These are phyloP conservation scores for Diloba caeruleocephala DNA, from an alignment of 2,888 invertebrate species.

Conservation along the genomic window DNA sequence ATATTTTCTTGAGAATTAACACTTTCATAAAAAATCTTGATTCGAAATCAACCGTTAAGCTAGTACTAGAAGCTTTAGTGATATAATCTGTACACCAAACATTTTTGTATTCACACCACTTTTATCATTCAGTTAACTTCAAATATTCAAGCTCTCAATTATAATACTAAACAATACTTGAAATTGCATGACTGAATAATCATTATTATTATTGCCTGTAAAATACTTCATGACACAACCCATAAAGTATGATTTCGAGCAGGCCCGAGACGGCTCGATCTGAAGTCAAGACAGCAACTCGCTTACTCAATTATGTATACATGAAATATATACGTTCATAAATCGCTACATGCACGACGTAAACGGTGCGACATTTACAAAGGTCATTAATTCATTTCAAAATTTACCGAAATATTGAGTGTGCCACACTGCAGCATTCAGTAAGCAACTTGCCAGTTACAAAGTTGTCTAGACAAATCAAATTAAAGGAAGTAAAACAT, in stretches of 20 bases:
- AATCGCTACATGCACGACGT: no score
- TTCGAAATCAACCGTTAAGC: neutral
- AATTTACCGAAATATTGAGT: neutral
- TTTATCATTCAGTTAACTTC: slow-evolving; percentile 22
- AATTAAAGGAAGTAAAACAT: slow-evolving; percentile 62
- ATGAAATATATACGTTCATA: no score
- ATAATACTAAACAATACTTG: slow-evolving; percentile 57
- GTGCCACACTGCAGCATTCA: neutral
- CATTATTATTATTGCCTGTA: neutral
- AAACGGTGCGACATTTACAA: neutral
- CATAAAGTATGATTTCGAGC: neutral
- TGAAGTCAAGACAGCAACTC: no score
- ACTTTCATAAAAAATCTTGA: neutral
- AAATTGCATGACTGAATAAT: slow-evolving; percentile 23
- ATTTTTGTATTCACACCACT: slow-evolving; percentile 1
- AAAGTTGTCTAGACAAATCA: slow-evolving; percentile 36
- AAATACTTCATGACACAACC: neutral
- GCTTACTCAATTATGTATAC: no score
- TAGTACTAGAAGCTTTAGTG: slow-evolving; percentile 3
- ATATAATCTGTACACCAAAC: slow-evolving; percentile 1
- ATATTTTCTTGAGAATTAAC: neutral
- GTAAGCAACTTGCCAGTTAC: slow-evolving; percentile 4
- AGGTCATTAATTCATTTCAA: neutral
- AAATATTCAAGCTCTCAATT: slow-evolving; percentile 37
- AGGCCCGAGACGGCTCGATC: no score